A percentile compares a stretch with the other conserved stretches of the same genome.
Conservation (phyloP, 2,113 vertebrate genomes). For the Acinonyx jubatus region DNA sequence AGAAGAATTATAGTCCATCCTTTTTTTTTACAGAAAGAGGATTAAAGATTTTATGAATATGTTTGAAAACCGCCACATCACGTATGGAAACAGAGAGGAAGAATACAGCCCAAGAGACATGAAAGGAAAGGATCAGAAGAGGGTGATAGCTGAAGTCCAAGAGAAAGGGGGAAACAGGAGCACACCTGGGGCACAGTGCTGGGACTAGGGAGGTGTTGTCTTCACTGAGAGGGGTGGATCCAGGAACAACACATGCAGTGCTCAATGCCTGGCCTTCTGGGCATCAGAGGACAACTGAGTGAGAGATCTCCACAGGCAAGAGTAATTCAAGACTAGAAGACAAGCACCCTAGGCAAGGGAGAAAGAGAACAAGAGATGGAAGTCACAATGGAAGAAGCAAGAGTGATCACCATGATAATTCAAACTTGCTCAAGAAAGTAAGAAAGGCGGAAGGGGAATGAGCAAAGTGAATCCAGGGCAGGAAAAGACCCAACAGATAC, state of each 20-base stretch:
- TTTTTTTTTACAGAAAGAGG: neutral
- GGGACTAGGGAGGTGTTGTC: neutral
- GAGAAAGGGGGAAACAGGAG: neutral
- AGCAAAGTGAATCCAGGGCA: neutral
- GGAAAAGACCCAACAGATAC: neutral
- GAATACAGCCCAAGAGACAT: neutral
- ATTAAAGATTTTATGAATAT: neutral
- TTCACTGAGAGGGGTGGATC: rapidly evolving
- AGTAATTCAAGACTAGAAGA: neutral
- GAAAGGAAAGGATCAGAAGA: neutral
- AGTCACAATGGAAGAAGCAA: neutral
- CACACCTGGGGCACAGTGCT: too few species aligned
- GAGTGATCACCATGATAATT: neutral
- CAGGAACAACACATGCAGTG: rapidly evolving
- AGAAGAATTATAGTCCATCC: neutral
- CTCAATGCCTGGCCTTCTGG: neutral
- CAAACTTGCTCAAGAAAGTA: neutral
- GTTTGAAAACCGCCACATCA: neutral
- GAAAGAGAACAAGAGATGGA: neutral
- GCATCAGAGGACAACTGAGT: neutral
- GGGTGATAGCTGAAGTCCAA: rapidly evolving
- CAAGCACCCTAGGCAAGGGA: neutral
- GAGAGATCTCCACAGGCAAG: neutral
- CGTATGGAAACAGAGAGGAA: neutral
- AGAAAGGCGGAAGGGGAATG: neutral